A percentile compares a stretch with the other conserved stretches of the same genome.
phyloP scores from a whole-genome alignment of 2,888 invertebrate genomes.

The Pediacus dermestoides region DNA sequence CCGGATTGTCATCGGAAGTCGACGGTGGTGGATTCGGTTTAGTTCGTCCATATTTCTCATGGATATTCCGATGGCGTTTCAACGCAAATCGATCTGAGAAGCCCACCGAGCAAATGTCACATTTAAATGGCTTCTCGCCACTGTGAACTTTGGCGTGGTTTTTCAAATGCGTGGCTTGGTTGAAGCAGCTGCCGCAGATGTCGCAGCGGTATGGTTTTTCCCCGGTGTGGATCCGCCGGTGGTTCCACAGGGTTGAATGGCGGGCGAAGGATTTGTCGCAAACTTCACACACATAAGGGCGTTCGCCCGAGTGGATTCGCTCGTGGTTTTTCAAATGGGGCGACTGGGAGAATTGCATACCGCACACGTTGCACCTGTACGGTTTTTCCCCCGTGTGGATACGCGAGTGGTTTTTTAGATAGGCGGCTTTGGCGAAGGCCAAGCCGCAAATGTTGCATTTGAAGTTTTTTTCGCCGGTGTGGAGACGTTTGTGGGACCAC shows the following conservation, averaged over 20 bases:
- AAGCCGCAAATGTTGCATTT: conserved; percentile 85
- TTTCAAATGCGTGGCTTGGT: conserved; percentile 84
- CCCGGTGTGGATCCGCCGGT: conserved; percentile 82
- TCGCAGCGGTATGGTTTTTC: conserved; percentile 81
- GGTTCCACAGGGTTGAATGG: conserved; percentile 86
- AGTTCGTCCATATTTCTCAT: conserved; percentile 77
- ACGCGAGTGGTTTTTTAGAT: conserved; percentile 82
- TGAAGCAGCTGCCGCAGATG: conserved; percentile 85
- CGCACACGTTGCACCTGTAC: conserved; percentile 71
- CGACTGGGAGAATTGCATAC: conserved; percentile 87
- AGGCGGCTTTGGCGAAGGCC: conserved; percentile 87
- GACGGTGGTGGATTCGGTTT: conserved; percentile 47
- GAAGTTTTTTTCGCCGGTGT: conserved; percentile 80
- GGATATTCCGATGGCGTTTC: conserved; percentile 81
- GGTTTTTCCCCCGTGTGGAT: conserved; percentile 74
- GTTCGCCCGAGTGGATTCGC: conserved; percentile 82
- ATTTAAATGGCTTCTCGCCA: conserved; percentile 78
- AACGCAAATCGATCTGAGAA: conserved; percentile 84
- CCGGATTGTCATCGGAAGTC: conserved; percentile 32
- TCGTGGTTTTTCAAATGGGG: conserved; percentile 87
- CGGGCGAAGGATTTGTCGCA: conserved; percentile 87
- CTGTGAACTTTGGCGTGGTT: conserved; percentile 84
- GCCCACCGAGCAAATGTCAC: conserved; percentile 80
- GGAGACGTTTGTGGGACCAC: conserved; percentile 86
- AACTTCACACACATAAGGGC: conserved; percentile 84